Percentiles rank a stretch among this genome's conserved stretches.
Evolutionary conservation across 2,888 invertebrate genomes (phyloP).

Genomic region (Dascillus cervinus): DNA sequence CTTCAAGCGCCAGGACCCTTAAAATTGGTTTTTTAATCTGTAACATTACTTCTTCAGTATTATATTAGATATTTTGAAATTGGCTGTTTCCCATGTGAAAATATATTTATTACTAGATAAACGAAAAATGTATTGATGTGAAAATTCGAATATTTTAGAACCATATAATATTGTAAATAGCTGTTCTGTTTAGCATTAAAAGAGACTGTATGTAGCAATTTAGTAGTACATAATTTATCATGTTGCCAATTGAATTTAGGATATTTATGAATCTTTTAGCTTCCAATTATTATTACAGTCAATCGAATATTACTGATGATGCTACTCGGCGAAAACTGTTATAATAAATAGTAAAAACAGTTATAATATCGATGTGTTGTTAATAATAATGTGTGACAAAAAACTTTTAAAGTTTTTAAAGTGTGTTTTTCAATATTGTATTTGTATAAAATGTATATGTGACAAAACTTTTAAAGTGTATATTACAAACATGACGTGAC

Average conservation of each 20-base stretch:
- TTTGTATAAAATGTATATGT: too few relatives aligned
- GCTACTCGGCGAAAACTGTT: too few relatives aligned
- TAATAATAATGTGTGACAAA: too few relatives aligned
- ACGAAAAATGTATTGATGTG: slow-evolving; percentile 8
- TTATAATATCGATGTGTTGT: too few relatives aligned
- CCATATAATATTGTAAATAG: slow-evolving; percentile 22
- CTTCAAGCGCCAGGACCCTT: too few relatives aligned
- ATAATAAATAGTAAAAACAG: too few relatives aligned
- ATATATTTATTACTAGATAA: slow-evolving; percentile 10
- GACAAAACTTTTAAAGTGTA: too few relatives aligned
- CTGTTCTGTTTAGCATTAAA: slow-evolving; percentile 24
- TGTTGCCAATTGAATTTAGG: slow-evolving; percentile 14
- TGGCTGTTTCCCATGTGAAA: slow-evolving; percentile 19
- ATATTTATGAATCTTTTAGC: slow-evolving; percentile 14
- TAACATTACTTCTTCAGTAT: slow-evolving; percentile 9
- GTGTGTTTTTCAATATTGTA: too few relatives aligned
- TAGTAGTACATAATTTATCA: slow-evolving; percentile 16
- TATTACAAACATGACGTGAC: too few relatives aligned
- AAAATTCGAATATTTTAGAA: slow-evolving; percentile 11
- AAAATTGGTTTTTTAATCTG: too few relatives aligned
- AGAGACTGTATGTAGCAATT: slow-evolving; percentile 28
- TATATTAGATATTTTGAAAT: slow-evolving; percentile 12
- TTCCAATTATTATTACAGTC: slow-evolving; percentile 17
- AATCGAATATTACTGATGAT: too few relatives aligned
- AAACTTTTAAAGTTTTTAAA: too few relatives aligned